Evolutionary conservation across 1,140 invertebrate species (phyloP), one percentile per base, ranked within the genome.

Genomic region (Limonius californicus): DNA sequence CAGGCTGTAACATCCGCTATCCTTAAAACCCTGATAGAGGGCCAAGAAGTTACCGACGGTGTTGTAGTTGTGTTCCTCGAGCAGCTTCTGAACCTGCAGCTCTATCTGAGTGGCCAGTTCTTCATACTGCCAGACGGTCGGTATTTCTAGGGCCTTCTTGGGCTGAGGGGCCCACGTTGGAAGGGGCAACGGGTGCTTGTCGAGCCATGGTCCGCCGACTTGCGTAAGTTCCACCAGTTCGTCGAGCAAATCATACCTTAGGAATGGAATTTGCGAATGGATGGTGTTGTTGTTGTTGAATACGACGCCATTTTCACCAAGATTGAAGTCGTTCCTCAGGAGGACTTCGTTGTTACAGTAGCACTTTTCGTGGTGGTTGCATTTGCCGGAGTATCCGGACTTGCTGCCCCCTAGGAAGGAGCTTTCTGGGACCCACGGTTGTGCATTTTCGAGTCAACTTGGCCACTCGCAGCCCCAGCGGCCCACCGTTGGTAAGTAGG

Each of bases 401-500:
- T 61, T 23, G 11, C 35, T 61, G 35, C 27, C 68, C 65, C 76
- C 72, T 74, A 74, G 67, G 71, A 76, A 73, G 70, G 71, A 66
- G 66, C 68, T 75, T 78, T 79, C 76, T 76, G 79, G 77, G 75
- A 79, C 82, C 76, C 81, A 78, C 73, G 74, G 76, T 71, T 75
- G 79, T 79, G 78, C 79, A 81, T 82, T 76, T 79, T 78, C 87
- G 90, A 93, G 90, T 92, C 90, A 93, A 92, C 91, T 93, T 80
- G 90, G 90, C 90, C 90, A 93, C 79, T 94, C 90, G 77, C 84
- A 86, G 77, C 89, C 90, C 90, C 89, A 92, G 65, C 89, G 21
- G 7, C 59, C 55, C 11, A 61, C 77, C 70, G 69, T 75, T 70
- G 74, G 74, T 62, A 69, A 61, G 63, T 63, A 56, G 67, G 45